Evolutionary conservation across 2,888 invertebrate genomes (phyloP).

Genomic region (Clanis bilineata): DNA sequence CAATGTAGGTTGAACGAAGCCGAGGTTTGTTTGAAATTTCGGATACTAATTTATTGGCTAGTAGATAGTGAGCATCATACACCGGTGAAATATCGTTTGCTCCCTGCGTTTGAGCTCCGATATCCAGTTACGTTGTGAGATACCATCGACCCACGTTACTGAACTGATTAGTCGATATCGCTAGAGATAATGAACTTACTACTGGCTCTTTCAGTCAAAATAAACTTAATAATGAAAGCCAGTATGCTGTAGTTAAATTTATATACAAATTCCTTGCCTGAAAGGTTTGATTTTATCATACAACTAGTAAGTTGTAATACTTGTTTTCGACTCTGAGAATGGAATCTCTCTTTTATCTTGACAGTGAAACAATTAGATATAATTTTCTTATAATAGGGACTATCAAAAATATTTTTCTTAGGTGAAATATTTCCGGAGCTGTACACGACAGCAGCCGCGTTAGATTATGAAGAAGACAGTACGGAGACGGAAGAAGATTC

Average conservation of each 20-base stretch:
- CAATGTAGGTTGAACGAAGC: not conserved
- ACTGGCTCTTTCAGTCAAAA: too few relatives aligned
- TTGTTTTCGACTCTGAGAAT: too few relatives aligned
- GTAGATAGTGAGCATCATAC: not conserved
- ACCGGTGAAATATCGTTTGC: not conserved
- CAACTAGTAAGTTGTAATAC: too few relatives aligned
- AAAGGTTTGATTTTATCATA: too few relatives aligned
- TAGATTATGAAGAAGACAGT: slow-evolving; percentile 59
- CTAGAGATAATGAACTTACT: too few relatives aligned
- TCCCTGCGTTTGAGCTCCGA: not conserved
- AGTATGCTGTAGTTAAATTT: too few relatives aligned
- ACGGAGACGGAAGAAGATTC: slow-evolving; percentile 47
- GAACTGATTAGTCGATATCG: not conserved
- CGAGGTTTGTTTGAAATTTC: not conserved
- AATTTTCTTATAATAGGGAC: too few relatives aligned
- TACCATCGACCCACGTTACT: not conserved
- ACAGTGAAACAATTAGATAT: too few relatives aligned
- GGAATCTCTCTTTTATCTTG: too few relatives aligned
- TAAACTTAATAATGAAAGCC: too few relatives aligned
- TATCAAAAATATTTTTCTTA: slow-evolving; percentile 25
- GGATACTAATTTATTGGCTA: not conserved
- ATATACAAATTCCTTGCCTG: too few relatives aligned
- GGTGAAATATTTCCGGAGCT: slow-evolving; percentile 74
- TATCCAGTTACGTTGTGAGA: not conserved
- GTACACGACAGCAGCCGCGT: slow-evolving; percentile 50